Conservation (phyloP, 1,140 invertebrate species). For the Chironomus tepperi region DNA sequence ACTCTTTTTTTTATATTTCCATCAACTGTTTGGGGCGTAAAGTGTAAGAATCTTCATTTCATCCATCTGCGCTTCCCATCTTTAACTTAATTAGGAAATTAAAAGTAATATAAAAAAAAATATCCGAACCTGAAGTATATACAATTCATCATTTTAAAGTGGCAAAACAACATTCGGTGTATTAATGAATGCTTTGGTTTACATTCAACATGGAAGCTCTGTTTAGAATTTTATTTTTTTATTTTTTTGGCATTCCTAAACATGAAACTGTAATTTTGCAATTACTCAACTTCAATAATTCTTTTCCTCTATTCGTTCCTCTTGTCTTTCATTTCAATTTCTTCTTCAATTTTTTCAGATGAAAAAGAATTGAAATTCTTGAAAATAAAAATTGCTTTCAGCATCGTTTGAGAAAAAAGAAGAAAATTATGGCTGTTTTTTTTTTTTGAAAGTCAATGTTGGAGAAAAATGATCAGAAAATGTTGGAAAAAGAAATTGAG, state of each 20-base stretch:
- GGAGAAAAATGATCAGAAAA: background rate
- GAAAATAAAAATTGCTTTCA: slow-evolving; percentile 1
- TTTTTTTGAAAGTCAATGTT: slow-evolving; percentile 2
- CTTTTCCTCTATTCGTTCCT: background rate
- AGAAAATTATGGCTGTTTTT: background rate
- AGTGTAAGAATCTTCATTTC: background rate
- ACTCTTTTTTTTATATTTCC: too few relatives aligned
- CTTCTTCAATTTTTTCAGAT: too few relatives aligned
- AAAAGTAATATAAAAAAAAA: too few relatives aligned
- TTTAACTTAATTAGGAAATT: slow-evolving; percentile 4
- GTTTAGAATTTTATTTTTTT: background rate
- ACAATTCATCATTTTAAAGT: slow-evolving; percentile 14
- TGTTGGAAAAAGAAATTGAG: background rate
- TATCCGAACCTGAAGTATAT: background rate
- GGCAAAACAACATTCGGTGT: background rate
- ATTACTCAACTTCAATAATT: background rate
- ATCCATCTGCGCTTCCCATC: background rate
- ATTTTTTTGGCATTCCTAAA: background rate
- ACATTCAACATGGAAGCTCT: background rate
- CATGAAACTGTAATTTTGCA: slow-evolving; percentile 8
- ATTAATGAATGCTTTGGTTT: too few relatives aligned
- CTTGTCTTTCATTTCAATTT: background rate
- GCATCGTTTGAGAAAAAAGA: background rate
- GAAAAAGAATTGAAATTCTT: too few relatives aligned
- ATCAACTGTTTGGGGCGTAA: too few relatives aligned